Percentiles rank a stretch among this genome's conserved stretches.
These are phyloP conservation scores for Brachylomia viminalis DNA, from an alignment of 2,888 invertebrate genomes.

Conservation along the genomic window DNA sequence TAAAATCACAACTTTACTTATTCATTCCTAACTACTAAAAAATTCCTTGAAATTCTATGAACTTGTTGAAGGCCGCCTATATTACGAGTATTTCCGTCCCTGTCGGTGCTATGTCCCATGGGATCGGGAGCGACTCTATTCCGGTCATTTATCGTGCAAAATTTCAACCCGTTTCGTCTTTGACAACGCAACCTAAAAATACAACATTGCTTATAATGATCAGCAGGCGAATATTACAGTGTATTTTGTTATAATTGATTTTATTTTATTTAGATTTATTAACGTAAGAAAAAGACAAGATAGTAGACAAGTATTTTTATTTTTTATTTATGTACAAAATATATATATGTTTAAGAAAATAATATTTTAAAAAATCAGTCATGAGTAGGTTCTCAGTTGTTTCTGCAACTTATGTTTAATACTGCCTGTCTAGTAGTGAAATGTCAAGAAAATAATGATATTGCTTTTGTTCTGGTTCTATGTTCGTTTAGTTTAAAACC, in stretches of 20 bases:
- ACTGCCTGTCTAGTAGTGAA: neutral
- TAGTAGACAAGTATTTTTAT: too few species aligned
- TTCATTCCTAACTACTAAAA: neutral
- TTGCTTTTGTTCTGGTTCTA: neutral
- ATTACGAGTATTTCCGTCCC: conserved; percentile 10
- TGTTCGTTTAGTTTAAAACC: neutral
- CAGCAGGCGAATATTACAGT: too few species aligned
- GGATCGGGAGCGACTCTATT: conserved; percentile 26
- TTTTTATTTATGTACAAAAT: too few species aligned
- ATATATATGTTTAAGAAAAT: neutral
- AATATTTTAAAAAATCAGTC: neutral
- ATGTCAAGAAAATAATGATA: neutral
- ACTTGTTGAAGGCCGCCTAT: conserved; percentile 50
- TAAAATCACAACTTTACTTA: neutral
- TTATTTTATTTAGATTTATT: neutral
- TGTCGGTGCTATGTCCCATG: conserved; percentile 12
- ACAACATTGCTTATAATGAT: neutral
- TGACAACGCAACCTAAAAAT: conserved; percentile 1
- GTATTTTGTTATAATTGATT: neutral
- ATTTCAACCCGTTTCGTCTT: conserved; percentile 20
- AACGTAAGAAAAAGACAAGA: neutral
- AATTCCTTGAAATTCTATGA: conserved; percentile 16
- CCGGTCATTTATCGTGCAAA: conserved; percentile 35
- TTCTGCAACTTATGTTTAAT: neutral
- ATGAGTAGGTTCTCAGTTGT: neutral